phyloP scores from a whole-genome alignment of 1,140 invertebrate species.

The Lerema accius region DNA sequence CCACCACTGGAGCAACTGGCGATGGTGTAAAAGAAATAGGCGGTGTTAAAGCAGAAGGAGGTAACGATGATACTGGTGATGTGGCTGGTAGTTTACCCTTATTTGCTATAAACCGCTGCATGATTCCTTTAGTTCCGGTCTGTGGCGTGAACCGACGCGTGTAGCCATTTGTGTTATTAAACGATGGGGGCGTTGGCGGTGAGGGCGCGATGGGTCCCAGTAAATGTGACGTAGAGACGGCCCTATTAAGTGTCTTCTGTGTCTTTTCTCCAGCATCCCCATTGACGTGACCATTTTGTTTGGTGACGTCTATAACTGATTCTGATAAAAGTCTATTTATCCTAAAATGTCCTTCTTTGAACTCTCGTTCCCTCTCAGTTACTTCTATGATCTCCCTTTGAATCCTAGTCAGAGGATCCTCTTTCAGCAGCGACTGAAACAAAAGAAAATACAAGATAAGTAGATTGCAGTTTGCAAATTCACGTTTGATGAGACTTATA shows the following conservation, averaged over 20 bases:
- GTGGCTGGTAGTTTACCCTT: conserved; percentile 85
- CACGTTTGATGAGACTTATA: no score
- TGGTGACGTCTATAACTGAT: conserved; percentile 69
- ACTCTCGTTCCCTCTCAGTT: conserved; percentile 86
- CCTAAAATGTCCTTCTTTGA: conserved; percentile 84
- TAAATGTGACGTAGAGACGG: conserved; percentile 84
- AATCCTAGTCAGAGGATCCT: conserved; percentile 85
- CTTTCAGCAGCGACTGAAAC: conserved; percentile 81
- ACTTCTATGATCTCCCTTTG: conserved; percentile 88
- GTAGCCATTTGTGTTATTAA: conserved; percentile 71
- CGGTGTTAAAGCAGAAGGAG: conserved; percentile 45
- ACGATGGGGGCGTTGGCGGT: conserved; percentile 51
- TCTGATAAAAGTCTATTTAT: conserved; percentile 74
- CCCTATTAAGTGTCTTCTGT: conserved; percentile 82
- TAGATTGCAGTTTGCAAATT: no score
- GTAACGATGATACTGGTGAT: conserved; percentile 58
- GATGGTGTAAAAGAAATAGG: conserved; percentile 54
- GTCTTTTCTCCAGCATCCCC: conserved; percentile 68
- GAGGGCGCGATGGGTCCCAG: conserved; percentile 69
- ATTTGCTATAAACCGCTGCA: conserved; percentile 90
- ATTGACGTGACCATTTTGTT: conserved; percentile 71
- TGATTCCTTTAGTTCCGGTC: conserved; percentile 87
- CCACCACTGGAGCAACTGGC: conserved; percentile 48
- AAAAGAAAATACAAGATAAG: conserved; percentile 43
- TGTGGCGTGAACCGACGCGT: conserved; percentile 84